Percentiles rank a stretch among this genome's conserved stretches.
Conservation (phyloP, 1,140 invertebrate species). For the Protaetia brevitarsis region DNA sequence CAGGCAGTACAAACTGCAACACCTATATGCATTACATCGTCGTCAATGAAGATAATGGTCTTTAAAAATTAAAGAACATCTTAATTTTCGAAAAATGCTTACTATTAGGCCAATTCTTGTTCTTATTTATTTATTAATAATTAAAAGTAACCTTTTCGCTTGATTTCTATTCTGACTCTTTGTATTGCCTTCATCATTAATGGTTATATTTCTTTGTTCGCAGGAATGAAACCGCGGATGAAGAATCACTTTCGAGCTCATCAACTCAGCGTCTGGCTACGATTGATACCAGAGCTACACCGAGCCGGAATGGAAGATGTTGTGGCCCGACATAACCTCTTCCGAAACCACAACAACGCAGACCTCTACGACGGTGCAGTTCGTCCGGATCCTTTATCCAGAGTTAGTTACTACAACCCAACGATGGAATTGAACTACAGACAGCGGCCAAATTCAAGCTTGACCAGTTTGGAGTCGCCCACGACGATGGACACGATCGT, state of each 20-base stretch:
- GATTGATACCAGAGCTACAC: conserved; percentile 90
- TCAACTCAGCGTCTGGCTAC: conserved; percentile 90
- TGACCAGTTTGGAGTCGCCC: conserved; percentile 51
- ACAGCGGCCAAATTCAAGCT: conserved; percentile 52
- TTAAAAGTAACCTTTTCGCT: no score
- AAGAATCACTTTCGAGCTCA: conserved; percentile 93
- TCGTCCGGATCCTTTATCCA: conserved; percentile 70
- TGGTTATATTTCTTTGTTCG: conserved; percentile 38
- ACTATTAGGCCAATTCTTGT: no score
- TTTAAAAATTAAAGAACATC: no score
- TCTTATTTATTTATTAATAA: no score
- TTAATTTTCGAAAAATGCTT: no score
- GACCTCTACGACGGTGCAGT: conserved; percentile 79
- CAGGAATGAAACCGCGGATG: conserved; percentile 84
- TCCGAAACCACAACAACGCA: conserved; percentile 76
- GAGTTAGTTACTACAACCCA: conserved; percentile 55
- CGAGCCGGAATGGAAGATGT: conserved; percentile 84
- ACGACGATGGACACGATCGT: conserved; percentile 60
- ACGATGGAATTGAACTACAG: conserved; percentile 57
- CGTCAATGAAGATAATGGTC: no score
- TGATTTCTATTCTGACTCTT: no score
- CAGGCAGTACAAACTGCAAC: no score
- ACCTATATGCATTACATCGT: no score
- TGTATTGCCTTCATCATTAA: background rate
- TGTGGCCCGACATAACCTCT: conserved; percentile 77